Base-by-base conservation (phyloP, 2,113 vertebrate species). In the Lethenteron reissneri region DNA sequence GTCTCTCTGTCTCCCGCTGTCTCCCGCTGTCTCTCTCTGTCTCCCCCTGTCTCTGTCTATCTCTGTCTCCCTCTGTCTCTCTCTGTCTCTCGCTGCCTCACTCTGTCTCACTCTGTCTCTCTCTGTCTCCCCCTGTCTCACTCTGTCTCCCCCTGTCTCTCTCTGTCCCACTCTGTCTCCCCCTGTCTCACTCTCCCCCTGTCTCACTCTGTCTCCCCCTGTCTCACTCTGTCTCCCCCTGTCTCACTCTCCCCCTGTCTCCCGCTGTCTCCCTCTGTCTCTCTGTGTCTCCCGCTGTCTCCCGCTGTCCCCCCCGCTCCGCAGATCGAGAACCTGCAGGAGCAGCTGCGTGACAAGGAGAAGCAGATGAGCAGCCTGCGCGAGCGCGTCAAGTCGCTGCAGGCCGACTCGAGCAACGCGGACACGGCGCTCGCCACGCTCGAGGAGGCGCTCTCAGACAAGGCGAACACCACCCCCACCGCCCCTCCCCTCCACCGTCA, bases 291-390 rank as follows among this genome's bases (percentile, higher is more conserved):
- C 10, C 8, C 25, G 19, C 25, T 64, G 56, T 19, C 21, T 71
- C 12, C 57, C 56, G 14, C 56, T 60, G 17, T n/a, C 4, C 56
- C 70, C 69, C 74, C 73, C 79, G 75, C 71, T 74, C 79, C 79
- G 75, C 79, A 97, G 92, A 90, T 91, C 77, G 92, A 99, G 82
- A 99, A 99, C 78, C 86, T 99, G 62, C 81, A 92, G 82, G 91
- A 99, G 74, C 94, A 99, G 81, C 82, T 99, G 77, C 90, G 85
- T 77, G 94, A 99, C 80, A 95, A 94, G 78, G 92, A 99, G 79
- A 97, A 94, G 74, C 92, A 99, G 72, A 81, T 99, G 72, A 87
- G 82, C 59, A 92, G 88, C 71, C 80, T 96, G 76, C 90, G 85
- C 80, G 89, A 95, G 77, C 82, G 92, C 74, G 86, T 99, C 75